Evolutionary conservation across 2,797 vertebrate genomes (phyloP).

Genomic region (Chaetodon trifasciatus): DNA sequence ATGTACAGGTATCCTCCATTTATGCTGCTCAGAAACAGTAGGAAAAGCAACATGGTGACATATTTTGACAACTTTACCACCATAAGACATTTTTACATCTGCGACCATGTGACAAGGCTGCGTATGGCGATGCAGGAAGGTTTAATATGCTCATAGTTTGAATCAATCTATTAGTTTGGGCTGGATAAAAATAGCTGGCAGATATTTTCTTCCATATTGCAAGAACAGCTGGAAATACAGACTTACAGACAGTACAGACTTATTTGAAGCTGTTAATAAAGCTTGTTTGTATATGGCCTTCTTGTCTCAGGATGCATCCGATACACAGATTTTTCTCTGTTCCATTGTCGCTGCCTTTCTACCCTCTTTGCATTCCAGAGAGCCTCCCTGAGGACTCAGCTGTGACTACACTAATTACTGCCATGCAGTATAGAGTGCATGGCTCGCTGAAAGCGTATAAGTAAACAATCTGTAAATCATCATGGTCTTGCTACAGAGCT

Average conservation of each 20-base stretch:
- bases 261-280: constrained; percentile 53
- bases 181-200: constrained; percentile 9
- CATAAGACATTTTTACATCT: neutral
- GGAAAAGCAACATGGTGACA: neutral
- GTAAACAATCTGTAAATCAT: constrained; percentile 74
- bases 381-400: constrained; percentile 63
- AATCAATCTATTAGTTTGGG: constrained; percentile 4
- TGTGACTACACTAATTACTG: constrained; percentile 74
- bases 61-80: neutral
- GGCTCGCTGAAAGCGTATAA: constrained; percentile 61
- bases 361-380: constrained; percentile 54
- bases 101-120: constrained; percentile 2
- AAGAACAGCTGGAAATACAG: constrained; percentile 5
- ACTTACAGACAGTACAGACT: too few relatives aligned
- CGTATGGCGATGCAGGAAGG: accelerated
- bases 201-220: neutral
- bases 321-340: constrained; percentile 50
- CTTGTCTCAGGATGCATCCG: constrained; percentile 36
- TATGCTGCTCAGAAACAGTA: constrained; percentile 80
- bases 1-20: constrained; percentile 95
- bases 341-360: constrained; percentile 48
- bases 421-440: constrained; percentile 56
- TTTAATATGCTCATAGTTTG: neutral
- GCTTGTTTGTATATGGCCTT: neutral
- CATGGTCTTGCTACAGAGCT: constrained; percentile 37